Percentiles rank a stretch among this genome's conserved stretches.
These are phyloP conservation scores for Notospermus geniculatus DNA, from an alignment of 1,140 invertebrate species.

Conservation along the genomic window DNA sequence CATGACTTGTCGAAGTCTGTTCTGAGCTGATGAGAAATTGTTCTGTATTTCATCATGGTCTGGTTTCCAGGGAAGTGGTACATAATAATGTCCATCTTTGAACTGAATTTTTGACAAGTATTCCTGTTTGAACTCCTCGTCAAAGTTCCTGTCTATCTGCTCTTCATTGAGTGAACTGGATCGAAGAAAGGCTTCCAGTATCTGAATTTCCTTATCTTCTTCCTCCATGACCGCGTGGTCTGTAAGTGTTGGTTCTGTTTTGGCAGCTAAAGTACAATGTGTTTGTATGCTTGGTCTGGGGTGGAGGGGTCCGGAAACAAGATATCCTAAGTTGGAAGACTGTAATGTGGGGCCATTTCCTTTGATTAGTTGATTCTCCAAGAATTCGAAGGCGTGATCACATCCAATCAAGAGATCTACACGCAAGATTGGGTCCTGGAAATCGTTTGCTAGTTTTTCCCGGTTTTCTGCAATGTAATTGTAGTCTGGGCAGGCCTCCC, in stretches of 20 bases:
- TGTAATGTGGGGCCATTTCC: not conserved
- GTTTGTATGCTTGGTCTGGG: too few species aligned
- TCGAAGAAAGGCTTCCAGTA: too few species aligned
- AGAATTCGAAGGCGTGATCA: slow-evolving; percentile 7
- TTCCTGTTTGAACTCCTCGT: slow-evolving; percentile 7
- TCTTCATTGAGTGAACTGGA: too few species aligned
- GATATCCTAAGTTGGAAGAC: slow-evolving; percentile 3
- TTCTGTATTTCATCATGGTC: slow-evolving; percentile 4
- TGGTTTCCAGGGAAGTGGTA: slow-evolving; percentile 1
- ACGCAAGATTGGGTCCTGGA: too few species aligned
- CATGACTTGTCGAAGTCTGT: not conserved
- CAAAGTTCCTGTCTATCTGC: not conserved
- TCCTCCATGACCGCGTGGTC: too few species aligned
- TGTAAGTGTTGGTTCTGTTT: too few species aligned
- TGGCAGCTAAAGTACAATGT: too few species aligned
- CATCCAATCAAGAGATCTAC: not conserved
- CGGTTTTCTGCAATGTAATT: not conserved
- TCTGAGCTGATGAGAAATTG: not conserved
- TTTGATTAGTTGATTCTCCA: slow-evolving; percentile 2
- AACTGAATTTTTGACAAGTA: slow-evolving; percentile 3
- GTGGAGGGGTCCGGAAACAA: slow-evolving; percentile 2
- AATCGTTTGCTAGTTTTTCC: too few species aligned
- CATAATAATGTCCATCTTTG: slow-evolving; percentile 7
- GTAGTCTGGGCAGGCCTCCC: not conserved
- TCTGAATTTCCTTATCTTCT: too few species aligned